Evolutionary conservation across 2,888 invertebrate genomes (phyloP).

Genomic region (Tricholauxania praeusta): DNA sequence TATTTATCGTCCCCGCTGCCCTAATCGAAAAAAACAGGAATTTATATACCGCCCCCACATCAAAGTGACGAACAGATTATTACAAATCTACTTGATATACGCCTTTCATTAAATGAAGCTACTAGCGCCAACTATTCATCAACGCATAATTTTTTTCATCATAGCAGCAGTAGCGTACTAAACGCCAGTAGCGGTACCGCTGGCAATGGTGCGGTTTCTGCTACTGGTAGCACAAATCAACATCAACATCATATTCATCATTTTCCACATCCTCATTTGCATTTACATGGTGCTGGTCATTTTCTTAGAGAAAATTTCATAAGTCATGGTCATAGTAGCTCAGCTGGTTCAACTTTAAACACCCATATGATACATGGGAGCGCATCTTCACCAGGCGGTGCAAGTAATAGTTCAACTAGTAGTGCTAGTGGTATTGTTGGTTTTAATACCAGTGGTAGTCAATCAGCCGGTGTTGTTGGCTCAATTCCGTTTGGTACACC

Average conservation of each 20-base stretch:
- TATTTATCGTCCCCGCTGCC: no score
- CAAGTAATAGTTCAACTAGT: conserved; percentile 46
- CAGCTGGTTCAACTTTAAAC: conserved; percentile 64
- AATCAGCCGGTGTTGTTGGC: conserved; percentile 62
- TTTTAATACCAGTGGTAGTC: conserved; percentile 69
- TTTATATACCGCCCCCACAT: conserved; percentile 60
- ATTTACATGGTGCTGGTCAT: conserved; percentile 61
- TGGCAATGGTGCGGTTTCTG: conserved; percentile 45
- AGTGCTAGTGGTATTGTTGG: conserved; percentile 63
- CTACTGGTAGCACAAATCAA: conserved; percentile 32
- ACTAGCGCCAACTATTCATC: conserved; percentile 52
- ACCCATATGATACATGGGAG: conserved; percentile 59
- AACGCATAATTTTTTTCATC: conserved; percentile 55
- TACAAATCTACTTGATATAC: conserved; percentile 65
- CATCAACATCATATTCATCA: conserved; percentile 47
- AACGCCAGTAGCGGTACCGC: conserved; percentile 54
- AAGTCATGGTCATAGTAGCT: conserved; percentile 62
- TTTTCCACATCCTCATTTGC: conserved; percentile 58
- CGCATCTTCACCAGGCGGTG: conserved; percentile 38
- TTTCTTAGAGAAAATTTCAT: conserved; percentile 63
- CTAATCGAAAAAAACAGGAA: conserved; percentile 53
- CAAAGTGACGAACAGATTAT: conserved; percentile 60
- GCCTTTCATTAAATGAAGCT: conserved; percentile 64
- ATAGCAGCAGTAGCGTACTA: conserved; percentile 47
- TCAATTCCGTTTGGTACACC: conserved; percentile 60